Evolutionary conservation across 2,113 vertebrate species (phyloP), one percentile per base, ranked within the genome.

Genomic region (Paracanthobrama guichenoti): DNA sequence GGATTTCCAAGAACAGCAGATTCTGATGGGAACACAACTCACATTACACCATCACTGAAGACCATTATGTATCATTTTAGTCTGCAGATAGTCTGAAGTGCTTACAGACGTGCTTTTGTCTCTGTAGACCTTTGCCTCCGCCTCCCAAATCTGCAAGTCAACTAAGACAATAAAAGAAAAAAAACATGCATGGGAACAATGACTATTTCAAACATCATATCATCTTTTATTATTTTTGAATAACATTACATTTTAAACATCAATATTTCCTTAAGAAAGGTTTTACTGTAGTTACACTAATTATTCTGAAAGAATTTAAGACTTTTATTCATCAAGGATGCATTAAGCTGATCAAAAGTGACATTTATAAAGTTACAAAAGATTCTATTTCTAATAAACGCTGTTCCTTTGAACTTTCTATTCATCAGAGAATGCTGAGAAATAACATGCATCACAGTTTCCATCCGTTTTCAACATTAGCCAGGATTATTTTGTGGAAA

Each of bases 81-180:
- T 83, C 7, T 24, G 13, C 14, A 20, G 2, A 24, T 31, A 44
- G 3, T 6, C 2, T 7, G 22, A 22, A 55, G 46, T 86, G 95
- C 97, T 97, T 91, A 98, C 98, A 85, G 96, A 89, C 88, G 97
- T 97, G 91, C 96, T 98, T 92, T 99, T 99, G 86, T 97, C 96
- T 91, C 97, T 95, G 92, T 98, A 96, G 89, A 98, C 96, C 0
- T 94, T 96, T 3, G 98, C 97, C 59, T 98, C 97, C 87, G 95
- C 94, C 89, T 99, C 97, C 97, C 98, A 99, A 89, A 98, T 95
- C 78, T 99, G 96, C 88, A 96, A 94, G 11, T 97, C 98, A 90
- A 97, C 98, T 99, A 88, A 81, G 94, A 95, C 53, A 5, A 95
- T 44, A 5, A 88, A 86, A 84, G 13, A 14, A 39, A 72, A 72